Base-by-base conservation (phyloP, 2,113 vertebrate genomes). In the Psilopogon haemacephalus region DNA sequence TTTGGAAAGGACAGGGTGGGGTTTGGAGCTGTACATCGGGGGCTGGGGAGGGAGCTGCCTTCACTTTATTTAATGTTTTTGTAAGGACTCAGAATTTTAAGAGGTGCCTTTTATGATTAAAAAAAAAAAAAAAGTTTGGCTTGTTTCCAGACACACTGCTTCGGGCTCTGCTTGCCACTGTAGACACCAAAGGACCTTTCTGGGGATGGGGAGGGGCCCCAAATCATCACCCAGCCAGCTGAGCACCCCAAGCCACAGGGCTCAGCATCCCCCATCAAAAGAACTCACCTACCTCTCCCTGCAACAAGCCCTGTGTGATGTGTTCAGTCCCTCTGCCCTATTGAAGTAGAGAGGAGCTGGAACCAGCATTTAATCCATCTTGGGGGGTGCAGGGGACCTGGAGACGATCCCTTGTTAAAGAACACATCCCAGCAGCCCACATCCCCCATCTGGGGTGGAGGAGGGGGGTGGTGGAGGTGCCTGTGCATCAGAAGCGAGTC, bases 11-110 rank as follows among this genome's bases (percentile, higher is more conserved):
- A 58, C 54, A 2, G 2, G 82, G 60, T 85, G 23, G 26, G 16
- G 70, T 88, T 82, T 93, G 17, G 86, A 78, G 15, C 2, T 35
- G 8, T 44, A 35, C 56, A 27, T 32, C 48, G 56, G 37, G 58
- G 62, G 40, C 9, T n/a, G 27, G 33, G 46, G 84, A 62, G 70
- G 54, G 32, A 62, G 28, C 21, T 33, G 62, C 55, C 23, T 79
- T 86, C 24, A n/a, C 35, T 83, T 93, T 93, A 89, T 94, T 96
- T 94, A 89, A 93, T 32, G 14, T 89, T 96, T 96, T 96, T 48
- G 58, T 92, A 94, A 87, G 74, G 86, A 44, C 17, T 50, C 11
- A 15, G 72, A 15, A 28, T 74, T 84, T 35, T 64, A 40, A 77
- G 85, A 78, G 38, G 33, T 75, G 60, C 77, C 69, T 89, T 3